A percentile compares a stretch with the other conserved stretches of the same genome.
Evolutionary conservation across 2,797 vertebrate genomes (phyloP).

Genomic region (Premnoplex brunnescens): DNA sequence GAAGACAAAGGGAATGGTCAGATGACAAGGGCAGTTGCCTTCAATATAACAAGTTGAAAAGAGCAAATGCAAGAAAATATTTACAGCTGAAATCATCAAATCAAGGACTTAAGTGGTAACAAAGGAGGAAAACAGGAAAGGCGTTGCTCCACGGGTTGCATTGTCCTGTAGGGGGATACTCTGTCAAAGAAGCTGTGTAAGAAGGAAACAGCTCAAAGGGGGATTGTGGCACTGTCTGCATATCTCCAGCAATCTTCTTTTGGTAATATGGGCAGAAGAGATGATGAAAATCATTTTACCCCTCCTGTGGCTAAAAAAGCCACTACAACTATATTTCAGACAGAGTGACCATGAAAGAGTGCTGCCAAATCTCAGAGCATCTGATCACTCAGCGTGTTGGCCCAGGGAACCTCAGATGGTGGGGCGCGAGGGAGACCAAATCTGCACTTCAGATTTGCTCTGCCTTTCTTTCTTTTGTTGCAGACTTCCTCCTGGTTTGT

Average conservation of each 20-base stretch:
- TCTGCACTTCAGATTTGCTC: neutral
- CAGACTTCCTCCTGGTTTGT: neutral
- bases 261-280: neutral
- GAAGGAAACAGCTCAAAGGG: accelerated
- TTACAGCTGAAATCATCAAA: neutral
- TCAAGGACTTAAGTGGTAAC: neutral
- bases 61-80: neutral
- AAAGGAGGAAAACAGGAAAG: neutral
- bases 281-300: neutral
- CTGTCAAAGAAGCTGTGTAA: neutral
- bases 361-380: neutral
- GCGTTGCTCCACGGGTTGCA: accelerated
- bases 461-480: neutral
- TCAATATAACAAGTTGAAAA: neutral
- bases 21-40: neutral
- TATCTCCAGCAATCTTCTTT: neutral
- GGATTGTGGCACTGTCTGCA: neutral
- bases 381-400: accelerated
- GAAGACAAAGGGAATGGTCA: neutral
- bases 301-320: neutral
- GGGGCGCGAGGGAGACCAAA: neutral
- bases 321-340: neutral
- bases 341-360: neutral
- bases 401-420: neutral
- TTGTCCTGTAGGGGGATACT: neutral